Evolutionary conservation across 2,797 vertebrate species (phyloP).

Genomic region (Erithacus rubecula): DNA sequence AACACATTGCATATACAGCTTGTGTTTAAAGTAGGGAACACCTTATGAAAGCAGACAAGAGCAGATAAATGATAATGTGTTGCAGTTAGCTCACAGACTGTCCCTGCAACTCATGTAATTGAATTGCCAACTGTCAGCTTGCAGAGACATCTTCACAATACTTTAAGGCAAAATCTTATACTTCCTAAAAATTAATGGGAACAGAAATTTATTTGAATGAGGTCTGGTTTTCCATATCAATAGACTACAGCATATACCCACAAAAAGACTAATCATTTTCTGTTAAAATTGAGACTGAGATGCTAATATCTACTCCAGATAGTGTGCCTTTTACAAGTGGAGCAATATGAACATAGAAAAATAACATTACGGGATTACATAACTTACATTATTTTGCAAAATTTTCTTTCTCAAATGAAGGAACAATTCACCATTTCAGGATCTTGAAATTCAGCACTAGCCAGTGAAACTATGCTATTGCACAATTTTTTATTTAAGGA

Average conservation of each 20-base stretch:
- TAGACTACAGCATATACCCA: background rate
- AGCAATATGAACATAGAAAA: background rate
- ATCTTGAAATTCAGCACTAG: background rate
- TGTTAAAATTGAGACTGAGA: background rate
- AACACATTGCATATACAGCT: constrained; percentile 10
- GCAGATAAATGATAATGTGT: background rate
- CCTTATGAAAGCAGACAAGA: background rate
- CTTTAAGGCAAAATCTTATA: background rate
- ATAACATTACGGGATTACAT: background rate
- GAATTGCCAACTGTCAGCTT: background rate
- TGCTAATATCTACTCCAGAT: background rate
- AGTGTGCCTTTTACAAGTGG: background rate
- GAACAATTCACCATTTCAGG: background rate
- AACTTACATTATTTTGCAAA: background rate
- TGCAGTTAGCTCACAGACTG: background rate
- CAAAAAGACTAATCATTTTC: background rate
- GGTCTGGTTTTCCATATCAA: background rate
- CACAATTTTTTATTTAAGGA: background rate
- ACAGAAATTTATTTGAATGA: background rate
- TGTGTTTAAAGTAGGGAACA: background rate
- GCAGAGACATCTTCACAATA: background rate
- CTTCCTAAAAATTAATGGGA: background rate
- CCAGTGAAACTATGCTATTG: background rate
- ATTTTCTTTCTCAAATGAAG: background rate
- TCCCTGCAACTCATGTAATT: background rate